Evolutionary conservation across 1,140 invertebrate genomes (phyloP), one percentile per base, ranked within the genome.

Genomic region (Mya arenaria): DNA sequence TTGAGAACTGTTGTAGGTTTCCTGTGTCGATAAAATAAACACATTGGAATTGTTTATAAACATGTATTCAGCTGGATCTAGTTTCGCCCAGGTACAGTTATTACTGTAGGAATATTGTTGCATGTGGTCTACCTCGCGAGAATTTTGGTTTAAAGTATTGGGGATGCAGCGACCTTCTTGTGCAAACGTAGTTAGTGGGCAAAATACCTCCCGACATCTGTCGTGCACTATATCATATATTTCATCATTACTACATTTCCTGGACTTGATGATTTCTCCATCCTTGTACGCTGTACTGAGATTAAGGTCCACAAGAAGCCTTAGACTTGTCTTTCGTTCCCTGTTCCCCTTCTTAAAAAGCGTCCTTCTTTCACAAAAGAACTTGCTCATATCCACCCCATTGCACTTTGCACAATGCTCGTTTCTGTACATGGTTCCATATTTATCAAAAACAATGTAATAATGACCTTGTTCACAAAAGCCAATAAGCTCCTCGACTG

Each of bases 31-130:
- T 19, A 56, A 34, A 4, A 87, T 30, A 44, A 65, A 73, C 30
- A 81, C 15, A 0, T 41, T 68, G 0, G 74, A 39, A 32, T 86
- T 72, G n/a, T 74, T 15, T 4, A 79, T 55, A 48, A 82, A 66
- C 30, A 25, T 23, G 52, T 72, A 84, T 30, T 85, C 85, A 19
- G 28, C 28, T 13, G 41, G 30, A 25, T 77, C 36, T n/a, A 77
- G n/a, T 37, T 17, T 34, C 3, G 30, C 30, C 28, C 13, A 52
- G 10, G 74, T 52, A 34, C 62, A 66, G 13, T 65, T 62, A 48
- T 34, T 62, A 63, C n/a, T 17, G 23, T 17, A 62, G 17, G 30
- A 0, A 8, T 17, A 25, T n/a, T 25, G n/a, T 62, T 3, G 6
- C 23, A 62, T 4, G 0, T 4, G n/a, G 4, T 23, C 3, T n/a